Conservation (phyloP, 2,888 invertebrate species). For the Folsomia manolachei region DNA sequence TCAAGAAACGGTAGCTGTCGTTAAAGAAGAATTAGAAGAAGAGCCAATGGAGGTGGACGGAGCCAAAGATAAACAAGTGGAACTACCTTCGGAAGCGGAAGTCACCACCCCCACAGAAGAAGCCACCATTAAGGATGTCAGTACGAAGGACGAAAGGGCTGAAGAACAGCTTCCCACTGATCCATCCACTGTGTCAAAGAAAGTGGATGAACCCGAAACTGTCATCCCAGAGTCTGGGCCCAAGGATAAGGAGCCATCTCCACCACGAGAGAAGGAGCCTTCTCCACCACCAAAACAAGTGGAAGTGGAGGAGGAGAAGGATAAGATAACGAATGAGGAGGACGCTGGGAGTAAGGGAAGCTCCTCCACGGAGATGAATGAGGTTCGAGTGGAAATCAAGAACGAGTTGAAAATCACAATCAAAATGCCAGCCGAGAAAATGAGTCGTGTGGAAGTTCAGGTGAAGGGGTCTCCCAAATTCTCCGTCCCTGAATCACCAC, state of each 20-base stretch:
- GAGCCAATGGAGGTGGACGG: constrained; percentile 35
- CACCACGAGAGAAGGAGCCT: constrained; percentile 51
- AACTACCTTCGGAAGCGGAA: not conserved
- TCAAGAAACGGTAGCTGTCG: constrained; percentile 41
- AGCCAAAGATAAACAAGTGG: constrained; percentile 18
- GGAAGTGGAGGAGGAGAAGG: not conserved
- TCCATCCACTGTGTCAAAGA: too few relatives aligned
- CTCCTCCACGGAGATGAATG: constrained; percentile 45
- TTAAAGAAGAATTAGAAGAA: constrained; percentile 49
- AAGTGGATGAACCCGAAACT: too few relatives aligned
- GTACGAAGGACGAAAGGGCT: constrained; percentile 22
- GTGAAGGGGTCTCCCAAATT: constrained; percentile 53
- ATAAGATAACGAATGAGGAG: constrained; percentile 38
- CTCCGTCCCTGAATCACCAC: constrained; percentile 59
- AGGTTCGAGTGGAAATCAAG: constrained; percentile 47
- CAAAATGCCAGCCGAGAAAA: constrained; percentile 44
- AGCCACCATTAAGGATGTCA: not conserved
- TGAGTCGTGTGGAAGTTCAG: constrained; percentile 47
- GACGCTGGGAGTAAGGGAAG: constrained; percentile 41
- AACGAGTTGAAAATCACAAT: constrained; percentile 49
- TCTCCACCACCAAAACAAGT: not conserved
- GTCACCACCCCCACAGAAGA: constrained; percentile 17
- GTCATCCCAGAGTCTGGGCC: not conserved
- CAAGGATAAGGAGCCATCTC: constrained; percentile 48
- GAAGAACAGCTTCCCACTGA: too few relatives aligned